Evolutionary conservation across 2,888 invertebrate species (phyloP).

Genomic region (Acholoe squamosa): DNA sequence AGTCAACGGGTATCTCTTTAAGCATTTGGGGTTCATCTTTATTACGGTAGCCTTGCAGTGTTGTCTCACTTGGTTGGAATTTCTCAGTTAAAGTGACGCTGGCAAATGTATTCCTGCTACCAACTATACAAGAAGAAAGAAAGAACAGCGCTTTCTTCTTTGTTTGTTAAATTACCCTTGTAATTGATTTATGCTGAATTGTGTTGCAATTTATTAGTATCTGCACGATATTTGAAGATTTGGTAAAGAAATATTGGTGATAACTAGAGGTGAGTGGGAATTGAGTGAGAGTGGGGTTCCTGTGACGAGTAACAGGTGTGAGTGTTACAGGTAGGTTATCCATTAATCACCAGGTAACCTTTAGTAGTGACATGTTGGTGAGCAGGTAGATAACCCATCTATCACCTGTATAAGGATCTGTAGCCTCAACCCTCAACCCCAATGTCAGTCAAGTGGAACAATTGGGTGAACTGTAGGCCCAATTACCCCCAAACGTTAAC

Average conservation of each 20-base stretch:
- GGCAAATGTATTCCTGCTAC: too few species aligned
- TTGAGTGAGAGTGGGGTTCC: not conserved
- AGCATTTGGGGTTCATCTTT: too few species aligned
- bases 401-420: not conserved
- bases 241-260: not conserved
- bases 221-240: not conserved
- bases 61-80: too few species aligned
- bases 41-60: too few species aligned
- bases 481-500: too few species aligned
- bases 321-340: not conserved
- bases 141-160: too few species aligned
- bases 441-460: too few species aligned
- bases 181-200: not conserved
- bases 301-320: conserved; percentile 10
- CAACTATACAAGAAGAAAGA: too few species aligned
- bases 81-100: too few species aligned
- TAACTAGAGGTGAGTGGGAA: not conserved
- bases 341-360: not conserved
- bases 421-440: not conserved
- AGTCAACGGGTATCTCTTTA: too few species aligned
- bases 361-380: not conserved
- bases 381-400: not conserved
- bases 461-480: too few species aligned
- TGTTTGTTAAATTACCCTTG: not conserved
- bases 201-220: not conserved